These are phyloP conservation scores for Burhinus oedicnemus DNA, from an alignment of 2,113 vertebrate genomes.

Conservation along the genomic window DNA sequence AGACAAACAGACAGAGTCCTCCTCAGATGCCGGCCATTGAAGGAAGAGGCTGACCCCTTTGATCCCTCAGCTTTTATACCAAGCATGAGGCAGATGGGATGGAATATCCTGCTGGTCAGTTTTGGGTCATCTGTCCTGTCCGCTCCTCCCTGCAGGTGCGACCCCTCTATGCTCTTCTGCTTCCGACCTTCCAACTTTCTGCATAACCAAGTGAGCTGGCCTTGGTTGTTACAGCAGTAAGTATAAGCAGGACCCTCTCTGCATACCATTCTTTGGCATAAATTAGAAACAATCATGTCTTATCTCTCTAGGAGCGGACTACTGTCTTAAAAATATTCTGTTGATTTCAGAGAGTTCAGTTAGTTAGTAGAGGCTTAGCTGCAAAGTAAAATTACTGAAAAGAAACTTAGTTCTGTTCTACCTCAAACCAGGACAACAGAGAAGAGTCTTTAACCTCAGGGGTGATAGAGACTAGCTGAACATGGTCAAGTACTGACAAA, in stretches of 20 bases:
- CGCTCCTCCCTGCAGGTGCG: not conserved
- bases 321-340: not conserved
- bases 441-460: not conserved
- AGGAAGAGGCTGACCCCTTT: not conserved
- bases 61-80: not conserved
- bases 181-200: not conserved
- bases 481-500: not conserved
- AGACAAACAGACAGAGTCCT: not conserved
- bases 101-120: not conserved
- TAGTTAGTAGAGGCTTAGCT: not conserved
- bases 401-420: not conserved
- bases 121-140: not conserved
- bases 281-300: not conserved
- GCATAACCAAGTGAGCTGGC: not conserved
- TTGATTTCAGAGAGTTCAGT: not conserved
- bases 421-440: not conserved
- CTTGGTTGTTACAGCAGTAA: not conserved
- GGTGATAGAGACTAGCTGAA: not conserved
- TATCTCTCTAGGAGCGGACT: not conserved
- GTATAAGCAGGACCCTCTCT: not conserved
- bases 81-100: not conserved
- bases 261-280: not conserved
- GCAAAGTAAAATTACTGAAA: not conserved
- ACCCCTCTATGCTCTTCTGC: not conserved
- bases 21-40: not conserved